phyloP scores from a whole-genome alignment of 2,888 invertebrate species.

The Eilema sororculum region DNA sequence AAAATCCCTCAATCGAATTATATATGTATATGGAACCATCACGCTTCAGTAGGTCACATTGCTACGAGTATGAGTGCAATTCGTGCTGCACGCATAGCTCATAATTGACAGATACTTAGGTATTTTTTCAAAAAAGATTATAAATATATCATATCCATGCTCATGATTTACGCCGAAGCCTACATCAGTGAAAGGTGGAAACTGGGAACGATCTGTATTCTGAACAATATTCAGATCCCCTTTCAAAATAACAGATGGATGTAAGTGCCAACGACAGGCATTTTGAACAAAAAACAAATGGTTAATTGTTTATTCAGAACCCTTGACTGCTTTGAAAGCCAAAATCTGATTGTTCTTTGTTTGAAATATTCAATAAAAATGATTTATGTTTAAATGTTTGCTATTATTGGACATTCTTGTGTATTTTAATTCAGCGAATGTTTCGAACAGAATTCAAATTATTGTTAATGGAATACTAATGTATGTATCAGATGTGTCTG shows the following conservation, averaged over 20 bases:
- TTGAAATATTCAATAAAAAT: conserved; percentile 6
- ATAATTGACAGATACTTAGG: no score
- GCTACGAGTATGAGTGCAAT: no score
- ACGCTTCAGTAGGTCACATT: no score
- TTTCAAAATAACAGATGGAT: conserved; percentile 3
- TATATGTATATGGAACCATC: no score
- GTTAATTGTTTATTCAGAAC: conserved; percentile 7
- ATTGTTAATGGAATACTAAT: background rate
- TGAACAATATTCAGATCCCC: background rate
- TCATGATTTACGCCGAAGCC: background rate
- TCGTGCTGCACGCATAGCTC: no score
- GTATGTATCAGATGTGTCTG: no score
- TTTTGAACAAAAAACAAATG: conserved; percentile 7
- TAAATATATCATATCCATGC: background rate
- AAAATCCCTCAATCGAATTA: no score
- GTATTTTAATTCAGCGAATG: background rate
- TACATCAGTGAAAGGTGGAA: background rate
- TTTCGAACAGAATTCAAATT: background rate
- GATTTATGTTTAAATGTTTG: background rate
- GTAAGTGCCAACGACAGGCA: conserved; percentile 1
- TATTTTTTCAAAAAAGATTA: background rate
- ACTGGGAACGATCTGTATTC: background rate
- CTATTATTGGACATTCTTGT: background rate
- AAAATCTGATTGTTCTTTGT: conserved; percentile 5
- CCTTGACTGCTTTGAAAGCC: background rate